Base-by-base conservation (phyloP, 2,888 invertebrate genomes). In the Coremacera marginata region DNA sequence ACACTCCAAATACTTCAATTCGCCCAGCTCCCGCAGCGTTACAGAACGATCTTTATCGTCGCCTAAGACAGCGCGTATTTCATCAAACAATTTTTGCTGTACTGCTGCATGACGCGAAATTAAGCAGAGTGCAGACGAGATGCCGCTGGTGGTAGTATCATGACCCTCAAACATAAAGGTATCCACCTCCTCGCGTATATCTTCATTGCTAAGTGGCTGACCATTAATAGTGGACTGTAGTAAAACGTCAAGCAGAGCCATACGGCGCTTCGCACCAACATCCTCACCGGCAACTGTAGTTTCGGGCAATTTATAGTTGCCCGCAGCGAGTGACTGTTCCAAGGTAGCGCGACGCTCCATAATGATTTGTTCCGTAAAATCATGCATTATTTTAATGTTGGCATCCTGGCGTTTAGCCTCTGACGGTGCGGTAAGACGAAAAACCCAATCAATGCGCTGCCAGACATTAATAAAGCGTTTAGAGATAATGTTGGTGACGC, bases 141-240 rank as follows among this genome's bases (percentile, higher is more conserved):
- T 85, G 19, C 82, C 88, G 70, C 84, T 84, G 0, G 86, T 86
- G 8, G 88, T 88, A 1, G 88, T 88, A 57, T 88, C 87, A 37
- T 87, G 84, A 2, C 86, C 86, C 76, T 92, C 93, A 86, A 94
- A 85, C 84, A 86, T 85, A 44, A 94, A 93, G 0, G 94, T 94
- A 79, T 94, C 92, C 0, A 94, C 93, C 89, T 94, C 93, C 84
- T 93, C 93, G 71, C 93, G 89, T 7, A 94, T 91, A 76, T 92
- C 91, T 22, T 91, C 88, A 72, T 92, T 91, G 11, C 91, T 90
- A 68, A 94, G 88, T 5, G 90, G 91, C 57, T 90, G 85, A 0
- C 92, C 93, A 78, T 92, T 90, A 0, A 91, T 89, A 78, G 90
- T 91, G 1, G 92, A 89, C 75, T 93, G 89, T 9, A 94, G 85